Percentiles rank a stretch among this genome's conserved stretches.
Evolutionary conservation across 2,888 invertebrate species (phyloP).

Genomic region (Syrista parreyssii): DNA sequence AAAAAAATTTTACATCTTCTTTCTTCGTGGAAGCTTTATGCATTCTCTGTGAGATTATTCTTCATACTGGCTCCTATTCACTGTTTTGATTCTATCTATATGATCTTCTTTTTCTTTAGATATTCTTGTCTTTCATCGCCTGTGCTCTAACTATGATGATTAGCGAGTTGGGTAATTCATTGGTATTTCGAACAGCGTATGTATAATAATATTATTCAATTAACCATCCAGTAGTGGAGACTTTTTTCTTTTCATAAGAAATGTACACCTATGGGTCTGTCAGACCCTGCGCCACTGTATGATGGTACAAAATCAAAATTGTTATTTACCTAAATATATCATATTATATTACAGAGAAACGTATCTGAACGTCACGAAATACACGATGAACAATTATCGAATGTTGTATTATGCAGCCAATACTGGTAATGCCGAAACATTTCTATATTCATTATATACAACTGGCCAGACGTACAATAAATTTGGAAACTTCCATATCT

Average conservation of each 20-base stretch:
- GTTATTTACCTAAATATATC: background rate
- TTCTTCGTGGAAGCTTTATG: slow-evolving; percentile 30
- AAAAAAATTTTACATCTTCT: slow-evolving; percentile 34
- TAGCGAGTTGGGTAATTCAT: background rate
- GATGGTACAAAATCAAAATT: too few species aligned
- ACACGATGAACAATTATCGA: slow-evolving; percentile 22
- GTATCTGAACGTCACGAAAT: slow-evolving; percentile 24
- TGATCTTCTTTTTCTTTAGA: background rate
- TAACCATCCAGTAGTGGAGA: background rate
- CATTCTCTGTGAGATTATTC: slow-evolving; percentile 25
- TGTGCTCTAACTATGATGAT: slow-evolving; percentile 1
- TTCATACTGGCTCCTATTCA: background rate
- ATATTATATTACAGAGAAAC: slow-evolving; percentile 23
- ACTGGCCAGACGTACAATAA: slow-evolving; percentile 21
- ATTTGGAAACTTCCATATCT: slow-evolving; percentile 23
- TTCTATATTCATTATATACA: slow-evolving; percentile 20
- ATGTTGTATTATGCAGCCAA: slow-evolving; percentile 25
- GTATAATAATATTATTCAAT: background rate
- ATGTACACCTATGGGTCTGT: background rate
- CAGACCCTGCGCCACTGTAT: background rate
- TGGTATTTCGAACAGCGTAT: background rate
- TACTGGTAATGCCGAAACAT: slow-evolving; percentile 15
- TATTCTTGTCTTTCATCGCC: background rate
- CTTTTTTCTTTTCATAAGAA: background rate
- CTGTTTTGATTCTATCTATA: background rate